Percentiles rank a stretch among this genome's conserved stretches.
phyloP scores from a whole-genome alignment of 2,113 vertebrate species.

The Hyaena hyaena region DNA sequence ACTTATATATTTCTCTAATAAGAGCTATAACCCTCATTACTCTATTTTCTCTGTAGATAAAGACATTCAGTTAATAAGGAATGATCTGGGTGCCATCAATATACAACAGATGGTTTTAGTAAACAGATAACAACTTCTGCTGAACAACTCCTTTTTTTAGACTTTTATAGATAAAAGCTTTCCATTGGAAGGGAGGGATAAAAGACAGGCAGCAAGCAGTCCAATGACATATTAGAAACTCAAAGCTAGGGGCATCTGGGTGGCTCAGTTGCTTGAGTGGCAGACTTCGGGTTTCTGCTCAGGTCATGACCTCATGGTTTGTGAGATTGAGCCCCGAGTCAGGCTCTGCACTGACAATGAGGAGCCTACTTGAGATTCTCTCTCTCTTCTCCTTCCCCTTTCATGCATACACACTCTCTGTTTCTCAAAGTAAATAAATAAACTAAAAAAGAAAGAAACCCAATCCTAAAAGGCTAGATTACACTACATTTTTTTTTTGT shows the following conservation, averaged over 20 bases:
- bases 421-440: no score
- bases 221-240: not conserved
- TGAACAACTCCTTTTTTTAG: not conserved
- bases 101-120: not conserved
- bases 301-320: no score
- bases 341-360: no score
- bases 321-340: no score
- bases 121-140: not conserved
- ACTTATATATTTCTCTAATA: not conserved
- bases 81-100: not conserved
- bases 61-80: conserved; percentile 22
- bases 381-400: no score
- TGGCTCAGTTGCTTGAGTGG: no score
- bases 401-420: no score
- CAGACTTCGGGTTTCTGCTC: no score
- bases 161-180: conserved; percentile 30
- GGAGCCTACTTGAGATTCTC: no score
- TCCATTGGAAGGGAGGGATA: not conserved
- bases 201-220: not conserved
- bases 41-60: conserved; percentile 44
- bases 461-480: not conserved
- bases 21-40: not conserved
- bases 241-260: not conserved
- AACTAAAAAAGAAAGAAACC: not conserved
- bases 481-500: conserved; percentile 26